Conservation (phyloP, 2,888 invertebrate species). For the Lottia scabra region DNA sequence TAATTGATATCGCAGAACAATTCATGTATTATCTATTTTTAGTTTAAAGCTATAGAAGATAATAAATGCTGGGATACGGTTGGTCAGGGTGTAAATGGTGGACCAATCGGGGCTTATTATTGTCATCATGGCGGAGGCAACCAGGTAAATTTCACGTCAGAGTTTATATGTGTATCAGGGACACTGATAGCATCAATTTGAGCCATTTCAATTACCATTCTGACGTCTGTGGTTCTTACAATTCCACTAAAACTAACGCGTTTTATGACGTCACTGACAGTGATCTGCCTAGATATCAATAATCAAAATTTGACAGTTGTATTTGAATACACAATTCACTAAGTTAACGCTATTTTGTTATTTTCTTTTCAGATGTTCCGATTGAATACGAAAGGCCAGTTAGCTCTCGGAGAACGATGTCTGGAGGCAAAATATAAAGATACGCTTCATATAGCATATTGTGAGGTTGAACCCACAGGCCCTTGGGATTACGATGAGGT, state of each 20-base stretch:
- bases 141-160: conserved; percentile 73
- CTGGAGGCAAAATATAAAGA: conserved; percentile 85
- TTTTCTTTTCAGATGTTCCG: conserved; percentile 87
- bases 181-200: no score
- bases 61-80: conserved; percentile 88
- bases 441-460: conserved; percentile 90
- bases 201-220: no score
- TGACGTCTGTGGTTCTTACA: no score
- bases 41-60: conserved; percentile 56
- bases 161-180: no score
- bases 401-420: conserved; percentile 96
- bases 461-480: conserved; percentile 90
- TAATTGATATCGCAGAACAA: no score
- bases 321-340: no score
- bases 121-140: conserved; percentile 97
- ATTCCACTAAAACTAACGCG: no score
- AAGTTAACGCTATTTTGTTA: no score
- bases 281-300: no score
- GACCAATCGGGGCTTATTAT: conserved; percentile 86
- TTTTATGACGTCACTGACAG: no score
- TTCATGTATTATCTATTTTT: conserved; percentile 32
- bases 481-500: conserved; percentile 92
- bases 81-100: conserved; percentile 87
- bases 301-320: no score
- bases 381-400: conserved; percentile 92